Base-by-base conservation (phyloP, 2,113 vertebrate genomes). In the Takifugu flavidus region DNA sequence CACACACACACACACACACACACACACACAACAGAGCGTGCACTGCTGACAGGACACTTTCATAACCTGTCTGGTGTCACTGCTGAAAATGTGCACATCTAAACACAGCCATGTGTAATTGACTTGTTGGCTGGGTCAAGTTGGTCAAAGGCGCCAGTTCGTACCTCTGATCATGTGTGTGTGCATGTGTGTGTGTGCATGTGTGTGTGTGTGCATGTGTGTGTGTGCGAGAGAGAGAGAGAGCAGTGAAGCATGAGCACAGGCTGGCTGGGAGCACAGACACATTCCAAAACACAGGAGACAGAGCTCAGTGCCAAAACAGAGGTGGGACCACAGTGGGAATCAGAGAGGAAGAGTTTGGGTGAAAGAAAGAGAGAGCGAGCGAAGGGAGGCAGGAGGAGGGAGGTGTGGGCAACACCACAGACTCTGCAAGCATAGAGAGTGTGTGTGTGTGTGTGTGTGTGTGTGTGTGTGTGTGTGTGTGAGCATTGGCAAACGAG, bases 281-380 rank as follows among this genome's bases (percentile, higher is more conserved):
- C 65, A 64, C 71, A 77, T 79, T 85, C 77, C 76, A 75, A 75
- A 86, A 80, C 75, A 76, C 59, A 77, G 79, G 77, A 86, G 84
- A 88, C 78, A 72, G 75, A 75, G 70, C 53, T 75, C 68, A 76
- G 42, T 53, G 81, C 79, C 84, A 80, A 85, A 87, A 79, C 83
- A 71, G 61, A 75, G 50, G 69, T 49, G 68, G 72, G 77, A 80
- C 74, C 75, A 81, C 77, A 81, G 68, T 78, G 83, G 60, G 74
- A 83, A 79, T 69, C 70, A 70, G 65, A 64, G 72, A 80, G 70
- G 71, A 84, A 77, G 76, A 83, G 65, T 77, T 81, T 56, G 67
- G 62, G 27, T 25, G 50, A 65, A 75, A 57, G 62, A 72, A 29
- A 65, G 56, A 77, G 47, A 34, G 54, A 64, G 59, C n/a, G 15